Base-by-base conservation (phyloP, 2,888 invertebrate genomes). In the Leptinotarsa peninsularis region DNA sequence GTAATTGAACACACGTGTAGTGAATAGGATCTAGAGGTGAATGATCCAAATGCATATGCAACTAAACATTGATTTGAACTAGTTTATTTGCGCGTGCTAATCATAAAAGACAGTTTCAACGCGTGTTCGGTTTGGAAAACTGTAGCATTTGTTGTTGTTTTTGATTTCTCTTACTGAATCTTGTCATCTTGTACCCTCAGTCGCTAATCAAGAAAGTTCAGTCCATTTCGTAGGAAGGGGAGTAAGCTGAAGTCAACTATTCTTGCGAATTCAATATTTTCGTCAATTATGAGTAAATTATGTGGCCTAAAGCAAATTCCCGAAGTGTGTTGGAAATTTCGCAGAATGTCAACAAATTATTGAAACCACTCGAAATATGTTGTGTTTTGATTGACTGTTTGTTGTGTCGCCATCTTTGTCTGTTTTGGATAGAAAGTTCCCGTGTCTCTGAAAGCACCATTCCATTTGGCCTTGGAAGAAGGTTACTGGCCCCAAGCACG, bases 91-190 rank as follows among this genome's bases (percentile, higher is more conserved):
- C 74, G 79, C 70, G 72, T 70, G 74, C 68, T 50, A 54, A 66
- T 70, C 54, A 50, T 69, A 67, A 56, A 72, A 60, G 72, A 70
- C 60, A 66, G 66, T 63, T 58, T 71, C 10, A 27, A 67, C 70
- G 77, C 71, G 67, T 63, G 49, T 72, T 77, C 33, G 56, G 43
- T 18, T 21, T n/a, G 10, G 54, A 43, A 15, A 17, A 54, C 85
- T 86, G 81, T 89, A 89, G 89, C 91, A 91, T 91, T 92, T 92
- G 92, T 92, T 92, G 91, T 92, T 92, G 92, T 92, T 92, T 92
- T 92, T 92, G 90, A 90, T 89, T 89, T 90, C 91, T 91, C 91
- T 91, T 10, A 43, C 43, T 43, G 82, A 91, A 91, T 89, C 90
- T 90, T 87, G 86, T 43, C 43, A 91, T 89, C 90, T 90, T 87